Percentiles rank a stretch among this genome's conserved stretches.
phyloP scores from a whole-genome alignment of 2,888 invertebrate species.

The Plutella xylostella region DNA sequence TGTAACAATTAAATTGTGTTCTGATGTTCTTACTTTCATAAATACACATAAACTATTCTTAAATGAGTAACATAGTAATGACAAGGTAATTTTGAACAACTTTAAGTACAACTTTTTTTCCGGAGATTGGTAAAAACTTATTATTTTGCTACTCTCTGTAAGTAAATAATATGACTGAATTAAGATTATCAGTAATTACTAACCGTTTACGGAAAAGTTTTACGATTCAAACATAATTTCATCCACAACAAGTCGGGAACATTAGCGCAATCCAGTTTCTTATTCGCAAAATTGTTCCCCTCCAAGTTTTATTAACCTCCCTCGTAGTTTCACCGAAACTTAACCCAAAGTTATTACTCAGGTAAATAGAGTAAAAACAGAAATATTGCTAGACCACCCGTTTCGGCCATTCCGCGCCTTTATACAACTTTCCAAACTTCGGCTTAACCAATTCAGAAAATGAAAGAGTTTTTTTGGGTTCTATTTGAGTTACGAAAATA shows the following conservation, averaged over 20 bases:
- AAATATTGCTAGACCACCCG: constrained; percentile 29
- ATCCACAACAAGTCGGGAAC: constrained; percentile 25
- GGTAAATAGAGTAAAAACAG: constrained; percentile 41
- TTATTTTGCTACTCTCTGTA: not conserved
- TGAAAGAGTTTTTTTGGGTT: constrained; percentile 26
- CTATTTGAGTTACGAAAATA: not conserved
- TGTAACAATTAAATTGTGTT: too few relatives aligned
- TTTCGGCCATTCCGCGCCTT: constrained; percentile 19
- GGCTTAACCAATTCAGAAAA: constrained; percentile 44
- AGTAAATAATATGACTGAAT: too few relatives aligned
- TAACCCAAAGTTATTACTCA: constrained; percentile 40
- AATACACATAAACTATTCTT: too few relatives aligned
- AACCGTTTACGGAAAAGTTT: too few relatives aligned
- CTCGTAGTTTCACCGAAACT: constrained; percentile 33
- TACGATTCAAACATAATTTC: not conserved
- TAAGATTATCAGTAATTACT: too few relatives aligned
- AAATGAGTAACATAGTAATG: too few relatives aligned
- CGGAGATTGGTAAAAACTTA: not conserved
- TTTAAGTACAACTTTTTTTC: too few relatives aligned
- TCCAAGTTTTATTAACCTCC: constrained; percentile 10
- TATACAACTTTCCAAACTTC: constrained; percentile 33
- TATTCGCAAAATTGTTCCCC: constrained; percentile 23
- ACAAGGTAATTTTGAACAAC: too few relatives aligned
- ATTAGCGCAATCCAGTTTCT: constrained; percentile 42
- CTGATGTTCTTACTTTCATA: too few relatives aligned